Percentiles rank a stretch among this genome's conserved stretches.
Conservation (phyloP, 2,113 vertebrate genomes). For the Taurulus bubalis region DNA sequence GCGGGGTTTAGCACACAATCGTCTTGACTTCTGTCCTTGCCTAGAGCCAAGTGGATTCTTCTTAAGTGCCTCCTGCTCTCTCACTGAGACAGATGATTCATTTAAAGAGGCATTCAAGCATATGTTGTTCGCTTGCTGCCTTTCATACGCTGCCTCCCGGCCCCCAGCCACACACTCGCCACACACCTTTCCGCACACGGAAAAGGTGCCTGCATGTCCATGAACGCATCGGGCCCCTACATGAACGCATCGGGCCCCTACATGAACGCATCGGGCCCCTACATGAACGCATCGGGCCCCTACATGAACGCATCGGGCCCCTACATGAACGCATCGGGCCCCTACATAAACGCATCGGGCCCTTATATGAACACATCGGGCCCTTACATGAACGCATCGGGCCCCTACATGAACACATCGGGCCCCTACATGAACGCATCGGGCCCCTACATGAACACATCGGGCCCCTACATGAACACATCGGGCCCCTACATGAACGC, state of each 20-base stretch:
- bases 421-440: too few relatives aligned
- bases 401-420: too few relatives aligned
- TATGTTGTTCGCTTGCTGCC: slow-evolving; percentile 36
- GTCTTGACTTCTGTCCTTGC: slow-evolving; percentile 54
- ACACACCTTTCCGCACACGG: background rate
- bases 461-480: too few relatives aligned
- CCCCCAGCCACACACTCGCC: slow-evolving; percentile 17
- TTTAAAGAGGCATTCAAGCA: slow-evolving; percentile 57
- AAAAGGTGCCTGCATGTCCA: background rate
- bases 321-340: background rate
- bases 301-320: too few relatives aligned
- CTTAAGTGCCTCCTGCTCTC: slow-evolving; percentile 53
- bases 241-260: too few relatives aligned
- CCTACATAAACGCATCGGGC: background rate
- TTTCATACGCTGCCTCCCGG: slow-evolving; percentile 30
- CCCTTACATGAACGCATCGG: too few relatives aligned
- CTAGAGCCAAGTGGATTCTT: slow-evolving; percentile 58
- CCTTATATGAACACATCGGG: too few relatives aligned
- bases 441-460: too few relatives aligned
- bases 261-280: too few relatives aligned
- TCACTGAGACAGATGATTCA: slow-evolving; percentile 63
- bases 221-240: background rate
- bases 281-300: too few relatives aligned
- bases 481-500: too few relatives aligned
- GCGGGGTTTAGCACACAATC: slow-evolving; percentile 40